A percentile compares a stretch with the other conserved stretches of the same genome.
These are phyloP conservation scores for Bombus polaris DNA, from an alignment of 1,140 invertebrate genomes.

Conservation along the genomic window DNA sequence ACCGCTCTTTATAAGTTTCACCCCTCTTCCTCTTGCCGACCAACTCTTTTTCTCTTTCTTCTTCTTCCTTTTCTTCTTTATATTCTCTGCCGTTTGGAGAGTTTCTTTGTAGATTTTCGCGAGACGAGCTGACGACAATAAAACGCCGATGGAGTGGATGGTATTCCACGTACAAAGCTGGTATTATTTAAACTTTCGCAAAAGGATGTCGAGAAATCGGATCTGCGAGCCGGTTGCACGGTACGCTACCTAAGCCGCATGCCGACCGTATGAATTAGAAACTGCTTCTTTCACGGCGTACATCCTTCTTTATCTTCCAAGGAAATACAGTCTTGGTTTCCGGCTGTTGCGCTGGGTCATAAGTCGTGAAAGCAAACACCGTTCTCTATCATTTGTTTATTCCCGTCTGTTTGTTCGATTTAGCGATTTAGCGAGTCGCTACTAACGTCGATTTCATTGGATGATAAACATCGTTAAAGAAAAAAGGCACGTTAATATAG, in stretches of 20 bases:
- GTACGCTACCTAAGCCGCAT: too few species aligned
- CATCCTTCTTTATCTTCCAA: not conserved
- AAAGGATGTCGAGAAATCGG: not conserved
- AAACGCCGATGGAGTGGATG: conserved; percentile 16
- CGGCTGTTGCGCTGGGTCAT: too few species aligned
- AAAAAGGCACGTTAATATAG: not conserved
- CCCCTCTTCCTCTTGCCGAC: too few species aligned
- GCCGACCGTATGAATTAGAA: not conserved
- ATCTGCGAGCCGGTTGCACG: not conserved
- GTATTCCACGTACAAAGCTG: not conserved
- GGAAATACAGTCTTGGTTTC: not conserved
- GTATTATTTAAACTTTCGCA: conserved; percentile 9
- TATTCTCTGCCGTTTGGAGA: not conserved
- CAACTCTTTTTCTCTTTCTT: not conserved
- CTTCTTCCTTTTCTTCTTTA: not conserved
- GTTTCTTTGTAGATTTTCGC: not conserved
- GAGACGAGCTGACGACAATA: not conserved
- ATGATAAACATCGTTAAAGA: not conserved
- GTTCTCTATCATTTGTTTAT: too few species aligned
- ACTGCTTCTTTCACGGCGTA: not conserved
- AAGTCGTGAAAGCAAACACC: not conserved
- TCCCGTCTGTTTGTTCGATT: too few species aligned
- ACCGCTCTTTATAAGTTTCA: conserved; percentile 43
- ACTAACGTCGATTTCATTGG: not conserved
- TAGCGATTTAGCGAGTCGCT: too few species aligned